A percentile compares a stretch with the other conserved stretches of the same genome.
Conservation (phyloP, 2,888 invertebrate genomes). For the Dione vanillae region DNA sequence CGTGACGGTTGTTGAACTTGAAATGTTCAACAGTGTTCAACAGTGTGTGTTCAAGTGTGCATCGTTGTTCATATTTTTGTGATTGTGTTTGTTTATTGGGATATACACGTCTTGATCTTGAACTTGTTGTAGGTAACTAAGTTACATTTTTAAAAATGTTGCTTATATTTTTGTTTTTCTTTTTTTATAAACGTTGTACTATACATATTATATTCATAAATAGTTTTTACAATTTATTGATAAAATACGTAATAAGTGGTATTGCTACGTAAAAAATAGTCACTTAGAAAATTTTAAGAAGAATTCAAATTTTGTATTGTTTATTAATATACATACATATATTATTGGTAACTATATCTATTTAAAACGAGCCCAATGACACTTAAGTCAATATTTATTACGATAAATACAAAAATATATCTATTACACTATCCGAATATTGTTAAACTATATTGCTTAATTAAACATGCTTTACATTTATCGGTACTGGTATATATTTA, state of each 20-base stretch:
- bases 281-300: background rate
- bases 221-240: no score
- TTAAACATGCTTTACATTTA: slow-evolving; percentile 55
- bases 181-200: no score
- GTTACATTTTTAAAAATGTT: slow-evolving; percentile 9
- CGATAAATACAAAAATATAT: slow-evolving; percentile 29
- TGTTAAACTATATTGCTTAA: slow-evolving; percentile 14
- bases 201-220: no score
- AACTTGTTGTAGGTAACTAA: slow-evolving; percentile 38
- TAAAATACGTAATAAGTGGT: background rate
- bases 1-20: slow-evolving; percentile 34
- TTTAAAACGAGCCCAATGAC: slow-evolving; percentile 17
- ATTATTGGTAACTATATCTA: background rate
- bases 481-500: slow-evolving; percentile 63
- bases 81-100: slow-evolving; percentile 36
- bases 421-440: slow-evolving; percentile 22
- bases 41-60: slow-evolving; percentile 45
- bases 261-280: background rate
- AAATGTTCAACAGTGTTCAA: slow-evolving; percentile 56
- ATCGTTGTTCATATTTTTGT: slow-evolving; percentile 44
- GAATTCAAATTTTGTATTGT: background rate
- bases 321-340: background rate
- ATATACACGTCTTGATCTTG: slow-evolving; percentile 34
- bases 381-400: slow-evolving; percentile 19
- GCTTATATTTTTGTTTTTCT: background rate